Base-by-base conservation (phyloP, 1,140 invertebrate species). In the Procambarus virginalis region DNA sequence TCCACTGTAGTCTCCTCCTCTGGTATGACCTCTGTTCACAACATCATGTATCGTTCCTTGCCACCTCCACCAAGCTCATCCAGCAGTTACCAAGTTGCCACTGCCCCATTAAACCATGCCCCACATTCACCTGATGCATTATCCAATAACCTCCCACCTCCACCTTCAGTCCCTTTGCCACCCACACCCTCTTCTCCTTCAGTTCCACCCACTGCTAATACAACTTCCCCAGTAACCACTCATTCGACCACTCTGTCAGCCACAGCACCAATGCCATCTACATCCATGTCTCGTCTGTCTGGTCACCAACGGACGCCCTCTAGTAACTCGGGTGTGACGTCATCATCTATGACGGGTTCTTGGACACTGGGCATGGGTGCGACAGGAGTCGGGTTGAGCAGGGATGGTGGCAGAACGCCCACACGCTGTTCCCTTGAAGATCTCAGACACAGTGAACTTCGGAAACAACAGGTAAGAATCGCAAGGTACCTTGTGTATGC, bases 21-120 rank as follows among this genome's bases (percentile, higher is more conserved):
- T 14, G 86, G 86, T 12, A 89, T 89, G 79, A 89, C 86, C 5
- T 89, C 80, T 10, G 86, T 89, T 49, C 86, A 89, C 68, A 89
- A 89, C 79, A 82, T 89, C 48, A 89, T 89, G 86, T 89, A 89
- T 58, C 86, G 86, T 22, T 89, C 86, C 8, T 51, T 89, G 0
- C 86, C 86, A 10, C 86, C 86, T 9, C 86, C 86, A 12, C 86
- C 86, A 20, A 60, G 20, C 55, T 48, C 84, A 9, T 6, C 75
- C 12, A 64, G 22, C 75, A 46, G 10, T 45, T 2, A 22, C 55
- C 20, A 45, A n/a, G 79, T 22, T 10, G 12, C 22, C 4, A 17
- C 78, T 55, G 12, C 78, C 48, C 45, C 22, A 49, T 22, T 51
- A 10, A 58, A 45, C n/a, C 34, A 73, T 73, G 68, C 68, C 10